Evolutionary conservation across 35 echinoderm and acorn worm genomes (phyloP).

Genomic region (Apostichopus parvimensis): DNA sequence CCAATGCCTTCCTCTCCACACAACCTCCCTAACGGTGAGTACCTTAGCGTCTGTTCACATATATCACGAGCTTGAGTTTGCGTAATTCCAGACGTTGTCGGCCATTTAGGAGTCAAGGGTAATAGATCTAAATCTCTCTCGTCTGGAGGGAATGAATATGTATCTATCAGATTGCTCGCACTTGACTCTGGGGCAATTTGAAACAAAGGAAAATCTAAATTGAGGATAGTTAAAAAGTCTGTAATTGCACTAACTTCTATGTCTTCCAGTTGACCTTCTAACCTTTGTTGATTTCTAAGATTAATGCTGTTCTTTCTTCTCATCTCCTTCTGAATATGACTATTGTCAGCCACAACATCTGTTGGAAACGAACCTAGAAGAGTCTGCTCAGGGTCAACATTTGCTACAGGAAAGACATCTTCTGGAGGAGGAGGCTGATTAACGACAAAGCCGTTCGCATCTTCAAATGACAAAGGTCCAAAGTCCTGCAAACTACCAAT

Average conservation of each 20-base stretch:
- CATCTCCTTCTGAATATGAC: not conserved
- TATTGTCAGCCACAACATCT: not conserved
- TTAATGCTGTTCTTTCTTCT: no score
- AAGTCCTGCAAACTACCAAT: not conserved
- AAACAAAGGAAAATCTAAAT: slow-evolving; percentile 50
- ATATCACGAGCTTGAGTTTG: slow-evolving; percentile 76
- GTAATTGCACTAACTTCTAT: slow-evolving; percentile 17
- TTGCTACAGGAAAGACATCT: not conserved
- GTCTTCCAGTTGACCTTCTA: slow-evolving; percentile 20
- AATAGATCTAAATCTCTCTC: slow-evolving; percentile 54
- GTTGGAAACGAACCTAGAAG: not conserved
- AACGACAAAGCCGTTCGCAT: not conserved
- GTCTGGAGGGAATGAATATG: slow-evolving; percentile 81
- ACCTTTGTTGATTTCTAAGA: not conserved
- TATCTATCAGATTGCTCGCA: slow-evolving; percentile 9
- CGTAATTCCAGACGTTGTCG: slow-evolving; percentile 87
- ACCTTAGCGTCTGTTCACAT: slow-evolving; percentile 67
- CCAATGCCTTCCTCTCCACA: slow-evolving; percentile 61
- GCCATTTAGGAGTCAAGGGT: slow-evolving; percentile 73
- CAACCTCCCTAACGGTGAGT: slow-evolving; percentile 60
- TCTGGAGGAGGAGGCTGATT: not conserved
- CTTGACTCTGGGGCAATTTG: not conserved
- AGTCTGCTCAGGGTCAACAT: not conserved
- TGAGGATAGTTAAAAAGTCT: slow-evolving; percentile 32
- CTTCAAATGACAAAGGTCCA: slow-evolving; percentile 28